phyloP scores from a whole-genome alignment of 2,797 vertebrate genomes.

The Micrastur ruficollis region DNA sequence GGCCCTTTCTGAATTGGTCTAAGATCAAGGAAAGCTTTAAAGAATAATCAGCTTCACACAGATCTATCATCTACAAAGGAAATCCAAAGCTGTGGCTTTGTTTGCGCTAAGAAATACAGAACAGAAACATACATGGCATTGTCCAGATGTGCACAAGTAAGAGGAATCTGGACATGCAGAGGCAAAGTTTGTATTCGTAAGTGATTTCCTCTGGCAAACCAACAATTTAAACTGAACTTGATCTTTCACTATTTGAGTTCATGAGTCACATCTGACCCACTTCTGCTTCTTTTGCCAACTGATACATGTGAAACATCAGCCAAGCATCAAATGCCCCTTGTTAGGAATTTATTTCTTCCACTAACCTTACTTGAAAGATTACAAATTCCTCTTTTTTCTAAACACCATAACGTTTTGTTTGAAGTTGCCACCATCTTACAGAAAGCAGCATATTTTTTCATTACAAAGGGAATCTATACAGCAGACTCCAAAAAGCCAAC shows the following conservation, averaged over 20 bases:
- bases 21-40: background rate
- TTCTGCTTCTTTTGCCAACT: background rate
- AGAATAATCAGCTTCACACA: background rate
- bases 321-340: background rate
- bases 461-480: background rate
- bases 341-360: background rate
- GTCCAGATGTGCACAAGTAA: conserved; percentile 4
- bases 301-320: background rate
- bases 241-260: background rate
- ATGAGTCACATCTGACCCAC: background rate
- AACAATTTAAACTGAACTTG: background rate
- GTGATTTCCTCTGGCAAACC: background rate
- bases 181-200: background rate
- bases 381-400: background rate
- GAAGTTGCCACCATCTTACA: background rate
- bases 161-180: background rate
- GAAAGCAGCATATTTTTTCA: background rate
- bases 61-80: background rate
- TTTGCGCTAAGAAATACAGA: background rate
- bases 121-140: background rate
- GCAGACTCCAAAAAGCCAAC: background rate
- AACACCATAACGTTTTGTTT: background rate
- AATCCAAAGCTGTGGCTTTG: background rate
- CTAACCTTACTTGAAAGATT: background rate
- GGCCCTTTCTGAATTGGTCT: background rate